Evolutionary conservation across 2,888 invertebrate species (phyloP).

Genomic region (Lamellibrachia columna): DNA sequence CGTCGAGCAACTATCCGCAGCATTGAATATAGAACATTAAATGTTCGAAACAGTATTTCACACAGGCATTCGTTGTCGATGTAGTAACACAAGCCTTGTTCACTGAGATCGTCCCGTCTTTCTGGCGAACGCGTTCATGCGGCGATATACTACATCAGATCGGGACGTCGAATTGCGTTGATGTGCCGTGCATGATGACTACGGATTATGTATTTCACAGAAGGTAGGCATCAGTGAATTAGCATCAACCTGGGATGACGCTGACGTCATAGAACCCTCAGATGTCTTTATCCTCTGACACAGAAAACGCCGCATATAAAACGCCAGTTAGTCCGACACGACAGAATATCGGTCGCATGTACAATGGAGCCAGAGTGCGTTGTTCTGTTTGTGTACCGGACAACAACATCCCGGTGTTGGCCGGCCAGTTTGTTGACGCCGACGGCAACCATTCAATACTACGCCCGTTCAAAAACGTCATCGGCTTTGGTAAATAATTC

Average conservation of each 20-base stretch:
- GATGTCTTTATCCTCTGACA: background rate
- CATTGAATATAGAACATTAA: background rate
- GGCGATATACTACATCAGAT: too few relatives aligned
- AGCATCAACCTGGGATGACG: background rate
- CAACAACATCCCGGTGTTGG: background rate
- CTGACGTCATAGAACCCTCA: background rate
- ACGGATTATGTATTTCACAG: too few relatives aligned
- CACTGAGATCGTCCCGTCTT: background rate
- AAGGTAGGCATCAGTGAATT: too few relatives aligned
- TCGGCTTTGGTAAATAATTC: background rate
- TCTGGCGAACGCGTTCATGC: background rate
- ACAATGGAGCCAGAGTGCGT: background rate
- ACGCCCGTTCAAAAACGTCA: constrained; percentile 11
- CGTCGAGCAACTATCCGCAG: background rate
- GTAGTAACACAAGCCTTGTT: background rate
- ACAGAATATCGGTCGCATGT: background rate
- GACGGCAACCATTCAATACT: background rate
- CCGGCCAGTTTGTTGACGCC: background rate
- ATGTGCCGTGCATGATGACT: background rate
- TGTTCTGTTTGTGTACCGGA: background rate
- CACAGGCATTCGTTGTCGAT: background rate
- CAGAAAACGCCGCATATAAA: background rate
- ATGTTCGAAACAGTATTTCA: background rate
- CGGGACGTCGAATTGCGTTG: background rate
- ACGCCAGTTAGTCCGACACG: background rate